A percentile compares a stretch with the other conserved stretches of the same genome.
Conservation (phyloP, 35 echinoderm and acorn worm genomes). For the Heliocidaris tuberculata region DNA sequence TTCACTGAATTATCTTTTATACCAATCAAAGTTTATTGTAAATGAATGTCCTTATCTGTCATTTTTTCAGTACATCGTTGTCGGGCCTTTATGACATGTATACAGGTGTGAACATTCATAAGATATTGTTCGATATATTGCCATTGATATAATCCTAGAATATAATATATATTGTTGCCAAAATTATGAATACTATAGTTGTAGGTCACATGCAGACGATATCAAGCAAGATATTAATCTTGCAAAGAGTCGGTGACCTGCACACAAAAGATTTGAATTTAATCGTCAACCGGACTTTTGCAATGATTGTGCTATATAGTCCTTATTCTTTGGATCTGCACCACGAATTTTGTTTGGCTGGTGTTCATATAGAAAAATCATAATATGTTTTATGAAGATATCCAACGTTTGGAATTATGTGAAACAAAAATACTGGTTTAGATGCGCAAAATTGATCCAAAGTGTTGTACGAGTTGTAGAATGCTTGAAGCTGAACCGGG, state of each 20-base stretch:
- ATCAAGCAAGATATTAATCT: neutral
- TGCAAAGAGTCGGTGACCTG: neutral
- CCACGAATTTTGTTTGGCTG: no score
- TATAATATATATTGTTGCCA: neutral
- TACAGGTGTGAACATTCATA: neutral
- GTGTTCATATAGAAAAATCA: neutral
- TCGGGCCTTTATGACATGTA: neutral
- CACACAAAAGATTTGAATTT: neutral
- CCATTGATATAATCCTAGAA: neutral
- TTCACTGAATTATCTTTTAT: no score
- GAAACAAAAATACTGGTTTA: no score
- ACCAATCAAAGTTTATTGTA: no score
- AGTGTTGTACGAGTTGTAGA: no score
- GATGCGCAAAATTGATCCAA: no score
- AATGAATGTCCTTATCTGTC: neutral
- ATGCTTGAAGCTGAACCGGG: no score
- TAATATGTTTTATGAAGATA: neutral
- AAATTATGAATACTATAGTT: neutral
- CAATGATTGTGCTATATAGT: no score
- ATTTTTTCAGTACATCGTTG: neutral
- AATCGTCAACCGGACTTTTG: neutral
- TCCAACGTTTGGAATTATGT: no score
- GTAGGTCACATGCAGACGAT: neutral
- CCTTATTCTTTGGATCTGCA: no score
- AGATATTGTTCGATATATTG: neutral